A percentile compares a stretch with the other conserved stretches of the same genome.
These are phyloP conservation scores for Delichon dasypus DNA, from an alignment of 2,797 vertebrate species.

Conservation along the genomic window DNA sequence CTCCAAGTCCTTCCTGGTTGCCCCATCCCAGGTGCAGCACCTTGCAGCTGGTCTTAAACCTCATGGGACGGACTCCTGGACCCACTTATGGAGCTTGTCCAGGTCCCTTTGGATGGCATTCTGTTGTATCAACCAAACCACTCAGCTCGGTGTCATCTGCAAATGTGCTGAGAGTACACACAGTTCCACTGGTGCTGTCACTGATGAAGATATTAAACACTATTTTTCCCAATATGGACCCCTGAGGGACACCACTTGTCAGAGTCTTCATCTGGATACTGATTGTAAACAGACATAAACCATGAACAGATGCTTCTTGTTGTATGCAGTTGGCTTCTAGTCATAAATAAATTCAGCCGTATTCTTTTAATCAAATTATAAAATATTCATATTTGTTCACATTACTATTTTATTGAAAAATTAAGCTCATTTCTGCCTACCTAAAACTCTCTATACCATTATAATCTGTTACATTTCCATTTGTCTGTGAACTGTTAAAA, in stretches of 20 bases:
- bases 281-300: neutral
- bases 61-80: neutral
- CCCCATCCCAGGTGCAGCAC: no score
- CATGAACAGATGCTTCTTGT: neutral
- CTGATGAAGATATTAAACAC: neutral
- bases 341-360: neutral
- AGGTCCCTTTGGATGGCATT: neutral
- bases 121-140: neutral
- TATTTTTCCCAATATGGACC: fast-evolving
- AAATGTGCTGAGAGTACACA: neutral
- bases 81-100: neutral
- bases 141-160: neutral
- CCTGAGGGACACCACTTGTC: neutral
- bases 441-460: neutral
- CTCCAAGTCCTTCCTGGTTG: neutral
- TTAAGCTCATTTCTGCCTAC: neutral
- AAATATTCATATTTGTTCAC: neutral
- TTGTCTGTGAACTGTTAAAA: neutral
- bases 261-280: neutral
- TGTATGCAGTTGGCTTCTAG: neutral
- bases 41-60: neutral
- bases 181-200: neutral
- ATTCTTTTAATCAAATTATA: neutral
- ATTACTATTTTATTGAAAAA: neutral
- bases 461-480: neutral